phyloP scores from a whole-genome alignment of 2,797 vertebrate species.

The Cirrhinus molitorella region DNA sequence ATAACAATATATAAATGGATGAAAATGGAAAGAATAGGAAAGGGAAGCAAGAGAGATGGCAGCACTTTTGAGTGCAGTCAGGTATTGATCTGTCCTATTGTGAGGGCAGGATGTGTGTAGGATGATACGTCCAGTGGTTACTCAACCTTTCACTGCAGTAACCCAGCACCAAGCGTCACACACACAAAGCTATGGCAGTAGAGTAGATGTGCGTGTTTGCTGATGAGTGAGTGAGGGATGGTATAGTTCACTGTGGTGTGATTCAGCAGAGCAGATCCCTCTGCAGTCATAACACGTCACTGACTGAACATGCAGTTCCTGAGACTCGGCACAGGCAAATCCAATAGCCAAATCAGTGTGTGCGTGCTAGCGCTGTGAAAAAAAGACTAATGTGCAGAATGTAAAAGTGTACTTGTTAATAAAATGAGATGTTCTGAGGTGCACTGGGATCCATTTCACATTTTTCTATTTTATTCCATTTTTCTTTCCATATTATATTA shows the following conservation, averaged over 20 bases:
- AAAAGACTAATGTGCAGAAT: not conserved
- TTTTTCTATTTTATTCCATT: not conserved
- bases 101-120: conserved; percentile 33
- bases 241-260: conserved; percentile 57
- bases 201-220: not conserved
- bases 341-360: conserved; percentile 5
- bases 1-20: not conserved
- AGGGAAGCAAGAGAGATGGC: not conserved
- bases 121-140: conserved; percentile 29
- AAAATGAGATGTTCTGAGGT: not conserved
- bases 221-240: conserved; percentile 59
- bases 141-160: conserved; percentile 49
- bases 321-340: not conserved
- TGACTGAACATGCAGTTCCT: conserved; percentile 24
- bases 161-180: conserved; percentile 40
- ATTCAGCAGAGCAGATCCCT: conserved; percentile 32
- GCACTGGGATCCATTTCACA: not conserved
- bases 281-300: conserved; percentile 40
- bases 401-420: not conserved
- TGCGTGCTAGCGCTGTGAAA: not conserved
- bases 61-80: conserved; percentile 27
- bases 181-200: not conserved
- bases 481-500: not conserved
- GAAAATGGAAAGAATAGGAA: not conserved
- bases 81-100: conserved; percentile 35